Conservation (phyloP, 1,140 invertebrate species). For the Popillia japonica region DNA sequence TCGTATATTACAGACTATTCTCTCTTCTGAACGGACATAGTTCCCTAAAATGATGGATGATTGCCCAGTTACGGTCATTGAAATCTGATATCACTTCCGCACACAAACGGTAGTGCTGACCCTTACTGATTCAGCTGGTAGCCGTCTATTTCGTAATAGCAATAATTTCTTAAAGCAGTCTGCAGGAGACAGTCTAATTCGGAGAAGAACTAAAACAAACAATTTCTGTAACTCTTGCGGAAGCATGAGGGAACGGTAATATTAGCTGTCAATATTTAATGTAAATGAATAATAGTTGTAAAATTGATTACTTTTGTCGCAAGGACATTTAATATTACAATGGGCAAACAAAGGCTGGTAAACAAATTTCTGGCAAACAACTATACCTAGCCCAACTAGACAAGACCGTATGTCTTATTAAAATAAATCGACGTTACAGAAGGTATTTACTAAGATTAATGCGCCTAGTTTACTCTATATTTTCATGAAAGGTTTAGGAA, state of each 20-base stretch:
- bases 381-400: not conserved
- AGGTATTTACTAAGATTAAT: not conserved
- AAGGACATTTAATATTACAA: too few species aligned
- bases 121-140: not conserved
- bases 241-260: too few species aligned
- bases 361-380: not conserved
- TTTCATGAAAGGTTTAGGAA: not conserved
- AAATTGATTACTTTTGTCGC: too few species aligned
- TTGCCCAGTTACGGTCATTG: not conserved
- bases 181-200: not conserved
- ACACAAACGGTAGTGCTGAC: not conserved
- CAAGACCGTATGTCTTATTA: not conserved
- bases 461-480: not conserved
- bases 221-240: not conserved
- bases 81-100: not conserved
- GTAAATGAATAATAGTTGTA: too few species aligned
- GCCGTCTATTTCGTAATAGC: not conserved
- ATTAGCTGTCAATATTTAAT: too few species aligned
- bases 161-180: not conserved
- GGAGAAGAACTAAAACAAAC: not conserved
- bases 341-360: not conserved
- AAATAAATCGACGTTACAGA: not conserved
- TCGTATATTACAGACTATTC: not conserved
- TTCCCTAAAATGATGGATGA: slow-evolving; percentile 7
- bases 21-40: not conserved